Evolutionary conservation across 2,888 invertebrate genomes (phyloP), one percentile per base, ranked within the genome.

Genomic region (Sipha maydis): DNA sequence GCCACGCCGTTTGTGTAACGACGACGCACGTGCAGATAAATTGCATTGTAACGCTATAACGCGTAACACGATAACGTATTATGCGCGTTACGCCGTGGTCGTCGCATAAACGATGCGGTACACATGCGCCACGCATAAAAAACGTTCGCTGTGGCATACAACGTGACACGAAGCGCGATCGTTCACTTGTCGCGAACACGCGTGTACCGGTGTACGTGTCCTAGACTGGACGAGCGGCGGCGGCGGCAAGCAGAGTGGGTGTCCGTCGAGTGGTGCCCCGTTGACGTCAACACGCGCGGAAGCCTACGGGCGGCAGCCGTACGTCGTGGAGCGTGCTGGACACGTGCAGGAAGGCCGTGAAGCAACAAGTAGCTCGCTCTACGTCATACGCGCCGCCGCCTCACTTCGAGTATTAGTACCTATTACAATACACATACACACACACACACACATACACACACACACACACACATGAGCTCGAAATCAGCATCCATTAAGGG

Each of bases 231-330:
- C 14, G 61, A 4, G 61, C 21, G 19, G 61, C 61, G 61, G 61
- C 25, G n/a, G n/a, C n/a, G n/a, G 61, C 54, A 17, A 2, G 56
- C 56, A 56, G 61, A 25, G 61, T 9, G 61, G 4, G 61, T 25
- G 61, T 5, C 21, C 82, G 75, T 84, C 76, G 86, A 86, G 79
- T 73, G 86, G 28, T 28, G 71, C 28, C 85, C 34, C 48, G 78
- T 80, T 86, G 86, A 86, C 86, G 86, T 86, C 86, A 86, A 86
- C 79, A 79, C 79, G 56, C 31, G 71, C 78, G 71, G 78, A 38
- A 85, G 56, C 79, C 79, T 31, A 34, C 71, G 71, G 73, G 5
- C 14, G 34, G 73, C 8, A n/a, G 3, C 48, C 71, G 84, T 75
- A 21, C 69, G 28, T 54, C 34, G n/a, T 56, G 41, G 28, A 73